Conservation (phyloP, 92 coral and sea anemone species). For the Zoanthus solanderi region DNA sequence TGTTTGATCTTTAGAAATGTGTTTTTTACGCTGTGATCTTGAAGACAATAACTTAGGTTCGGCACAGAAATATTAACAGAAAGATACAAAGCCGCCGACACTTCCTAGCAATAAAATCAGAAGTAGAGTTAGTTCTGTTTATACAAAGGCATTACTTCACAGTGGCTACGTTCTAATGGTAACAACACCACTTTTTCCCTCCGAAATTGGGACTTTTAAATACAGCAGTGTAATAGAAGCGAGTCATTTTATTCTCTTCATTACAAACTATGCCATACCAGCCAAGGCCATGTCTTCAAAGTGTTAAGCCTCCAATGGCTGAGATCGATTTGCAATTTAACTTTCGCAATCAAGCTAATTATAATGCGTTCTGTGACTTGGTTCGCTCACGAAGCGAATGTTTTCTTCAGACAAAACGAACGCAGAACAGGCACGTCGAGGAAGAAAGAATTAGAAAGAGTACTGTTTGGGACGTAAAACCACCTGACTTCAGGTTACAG, state of each 20-base stretch:
- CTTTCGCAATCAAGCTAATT: conserved; percentile 75
- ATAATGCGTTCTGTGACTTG: conserved; percentile 79
- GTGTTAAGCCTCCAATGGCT: conserved; percentile 52
- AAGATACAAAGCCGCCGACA: neutral
- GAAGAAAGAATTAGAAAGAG: conserved; percentile 47
- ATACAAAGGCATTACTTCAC: neutral
- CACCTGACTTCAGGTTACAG: conserved; percentile 90
- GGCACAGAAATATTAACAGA: neutral
- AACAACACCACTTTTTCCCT: neutral
- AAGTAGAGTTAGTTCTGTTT: neutral
- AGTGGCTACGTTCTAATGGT: conserved; percentile 3
- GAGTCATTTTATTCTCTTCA: neutral
- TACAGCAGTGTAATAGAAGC: no score
- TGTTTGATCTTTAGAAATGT: neutral
- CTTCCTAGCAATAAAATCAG: neutral
- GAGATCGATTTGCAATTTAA: conserved; percentile 61
- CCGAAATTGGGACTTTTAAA: neutral
- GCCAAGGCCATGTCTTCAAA: conserved; percentile 60
- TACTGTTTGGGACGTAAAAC: conserved; percentile 79
- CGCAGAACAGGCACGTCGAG: conserved; percentile 46
- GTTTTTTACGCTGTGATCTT: neutral
- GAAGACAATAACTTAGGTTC: neutral
- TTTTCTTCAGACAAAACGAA: conserved; percentile 78
- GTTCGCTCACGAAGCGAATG: conserved; percentile 95
- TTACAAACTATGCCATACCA: conserved; percentile 55